Conservation (phyloP, 1,140 invertebrate genomes). For the Sarcophaga bullata region DNA sequence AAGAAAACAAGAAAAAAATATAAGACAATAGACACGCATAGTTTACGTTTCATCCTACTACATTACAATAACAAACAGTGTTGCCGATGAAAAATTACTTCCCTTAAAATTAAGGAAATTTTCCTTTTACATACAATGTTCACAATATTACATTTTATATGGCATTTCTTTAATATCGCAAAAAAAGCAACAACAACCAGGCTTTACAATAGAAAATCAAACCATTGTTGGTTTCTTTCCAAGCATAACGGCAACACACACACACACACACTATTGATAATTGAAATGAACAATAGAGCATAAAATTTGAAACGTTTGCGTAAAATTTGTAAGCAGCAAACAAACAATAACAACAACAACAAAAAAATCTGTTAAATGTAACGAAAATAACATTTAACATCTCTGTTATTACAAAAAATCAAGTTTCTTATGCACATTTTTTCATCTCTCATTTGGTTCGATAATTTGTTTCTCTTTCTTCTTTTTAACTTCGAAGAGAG, state of each 20-base stretch:
- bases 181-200: not conserved
- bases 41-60: not conserved
- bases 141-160: too few species aligned
- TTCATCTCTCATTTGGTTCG: not conserved
- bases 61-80: too few species aligned
- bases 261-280: too few species aligned
- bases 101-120: too few species aligned
- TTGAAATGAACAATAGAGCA: too few species aligned
- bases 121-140: too few species aligned
- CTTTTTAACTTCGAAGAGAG: not conserved
- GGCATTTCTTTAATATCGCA: too few species aligned
- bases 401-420: not conserved
- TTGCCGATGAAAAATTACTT: too few species aligned
- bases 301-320: too few species aligned
- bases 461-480: not conserved
- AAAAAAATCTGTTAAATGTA: not conserved
- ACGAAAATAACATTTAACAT: not conserved
- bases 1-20: not conserved
- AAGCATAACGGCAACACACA: not conserved
- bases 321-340: too few species aligned
- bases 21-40: slow-evolving; percentile 25
- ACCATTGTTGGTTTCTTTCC: not conserved
- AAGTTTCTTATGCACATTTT: not conserved
- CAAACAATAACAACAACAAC: too few species aligned
- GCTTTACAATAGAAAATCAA: not conserved